These are phyloP conservation scores for Scytalopus superciliaris DNA, from an alignment of 2,113 vertebrate species.

Conservation along the genomic window DNA sequence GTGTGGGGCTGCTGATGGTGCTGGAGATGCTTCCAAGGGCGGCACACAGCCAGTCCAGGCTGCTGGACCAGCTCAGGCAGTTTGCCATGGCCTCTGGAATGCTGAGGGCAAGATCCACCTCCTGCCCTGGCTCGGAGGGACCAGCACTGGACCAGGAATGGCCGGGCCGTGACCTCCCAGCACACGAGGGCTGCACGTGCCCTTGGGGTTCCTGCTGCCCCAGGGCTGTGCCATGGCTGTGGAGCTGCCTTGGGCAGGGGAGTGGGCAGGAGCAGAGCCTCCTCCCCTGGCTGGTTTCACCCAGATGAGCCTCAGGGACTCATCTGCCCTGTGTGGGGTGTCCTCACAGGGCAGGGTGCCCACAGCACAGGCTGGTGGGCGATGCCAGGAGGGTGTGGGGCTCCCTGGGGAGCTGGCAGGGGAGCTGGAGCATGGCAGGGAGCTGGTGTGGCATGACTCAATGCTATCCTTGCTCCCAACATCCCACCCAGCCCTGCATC, in stretches of 20 bases:
- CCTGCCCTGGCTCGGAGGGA: background rate
- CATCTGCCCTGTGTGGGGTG: background rate
- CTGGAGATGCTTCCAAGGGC: background rate
- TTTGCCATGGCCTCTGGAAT: background rate
- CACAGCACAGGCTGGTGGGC: background rate
- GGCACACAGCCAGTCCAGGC: background rate
- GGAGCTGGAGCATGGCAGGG: background rate
- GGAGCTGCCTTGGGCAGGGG: background rate
- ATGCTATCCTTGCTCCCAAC: background rate
- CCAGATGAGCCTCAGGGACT: background rate
- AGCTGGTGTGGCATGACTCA: background rate
- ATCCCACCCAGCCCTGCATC: accelerated
- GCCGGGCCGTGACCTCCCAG: background rate
- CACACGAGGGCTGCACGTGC: accelerated
- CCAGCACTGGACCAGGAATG: background rate
- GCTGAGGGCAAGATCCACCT: background rate
- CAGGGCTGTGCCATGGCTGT: background rate
- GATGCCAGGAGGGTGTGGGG: background rate
- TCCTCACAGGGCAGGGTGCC: accelerated
- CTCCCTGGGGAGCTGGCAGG: background rate
- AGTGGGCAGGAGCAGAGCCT: background rate
- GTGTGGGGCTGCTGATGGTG: background rate
- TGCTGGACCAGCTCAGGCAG: background rate
- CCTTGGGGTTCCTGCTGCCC: background rate
- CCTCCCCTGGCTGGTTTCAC: background rate